Conservation (phyloP, 2,113 vertebrate genomes). For the Apodemus speciosus region DNA sequence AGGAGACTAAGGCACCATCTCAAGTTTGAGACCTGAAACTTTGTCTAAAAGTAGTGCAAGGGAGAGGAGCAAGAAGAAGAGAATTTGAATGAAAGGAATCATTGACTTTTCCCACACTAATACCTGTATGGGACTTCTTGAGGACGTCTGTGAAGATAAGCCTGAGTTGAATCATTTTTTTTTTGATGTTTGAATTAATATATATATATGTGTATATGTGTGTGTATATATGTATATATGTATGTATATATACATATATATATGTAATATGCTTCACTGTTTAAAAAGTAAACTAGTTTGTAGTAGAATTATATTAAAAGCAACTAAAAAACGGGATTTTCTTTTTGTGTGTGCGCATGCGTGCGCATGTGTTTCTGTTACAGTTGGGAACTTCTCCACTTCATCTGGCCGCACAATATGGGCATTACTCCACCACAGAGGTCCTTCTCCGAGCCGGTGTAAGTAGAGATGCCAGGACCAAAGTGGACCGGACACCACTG, state of each 20-base stretch:
- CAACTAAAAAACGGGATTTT: neutral
- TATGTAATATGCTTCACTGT: neutral
- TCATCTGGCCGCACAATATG: constrained; percentile 92
- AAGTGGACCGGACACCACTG: constrained; percentile 92
- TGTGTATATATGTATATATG: too few species aligned
- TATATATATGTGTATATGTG: too few species aligned
- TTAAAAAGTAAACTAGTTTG: neutral
- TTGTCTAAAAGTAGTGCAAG: neutral
- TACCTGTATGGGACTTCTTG: neutral
- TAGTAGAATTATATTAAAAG: neutral
- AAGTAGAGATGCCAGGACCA: constrained; percentile 92
- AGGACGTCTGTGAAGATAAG: neutral
- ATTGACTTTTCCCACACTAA: neutral
- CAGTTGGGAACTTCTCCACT: constrained; percentile 93
- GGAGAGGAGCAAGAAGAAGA: neutral
- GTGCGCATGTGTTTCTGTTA: neutral
- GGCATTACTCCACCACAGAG: constrained; percentile 93
- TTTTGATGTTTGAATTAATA: constrained; percentile 19
- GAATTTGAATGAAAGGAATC: constrained; percentile 44
- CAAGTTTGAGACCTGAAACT: neutral
- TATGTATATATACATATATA: too few species aligned
- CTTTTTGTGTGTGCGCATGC: neutral
- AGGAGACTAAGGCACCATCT: neutral
- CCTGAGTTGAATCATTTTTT: neutral
- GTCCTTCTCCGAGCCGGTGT: constrained; percentile 92